phyloP scores from a whole-genome alignment of 1,140 invertebrate genomes.

The Drosophila mauritiana region DNA sequence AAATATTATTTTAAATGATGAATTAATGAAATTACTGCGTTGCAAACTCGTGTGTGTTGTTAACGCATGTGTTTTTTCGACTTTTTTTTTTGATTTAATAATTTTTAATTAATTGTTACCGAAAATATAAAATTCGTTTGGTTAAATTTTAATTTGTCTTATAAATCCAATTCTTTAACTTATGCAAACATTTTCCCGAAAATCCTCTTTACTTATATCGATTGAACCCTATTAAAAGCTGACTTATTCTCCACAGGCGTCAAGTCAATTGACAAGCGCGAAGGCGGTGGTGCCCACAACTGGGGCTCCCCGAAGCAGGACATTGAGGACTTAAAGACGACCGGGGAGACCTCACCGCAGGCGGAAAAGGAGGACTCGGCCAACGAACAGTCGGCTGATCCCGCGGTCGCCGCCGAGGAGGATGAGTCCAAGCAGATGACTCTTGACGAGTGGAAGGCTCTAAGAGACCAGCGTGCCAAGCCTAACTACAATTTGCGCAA shows the following conservation, averaged over 20 bases:
- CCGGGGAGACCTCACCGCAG: slow-evolving; percentile 81
- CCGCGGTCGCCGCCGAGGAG: slow-evolving; percentile 85
- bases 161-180: too few relatives aligned
- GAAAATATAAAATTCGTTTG: too few relatives aligned
- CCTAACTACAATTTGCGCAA: slow-evolving; percentile 95
- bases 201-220: too few relatives aligned
- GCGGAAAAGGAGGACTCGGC: slow-evolving; percentile 85
- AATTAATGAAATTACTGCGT: background rate
- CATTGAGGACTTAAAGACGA: slow-evolving; percentile 88
- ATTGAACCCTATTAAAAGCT: background rate
- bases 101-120: too few relatives aligned
- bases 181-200: too few relatives aligned
- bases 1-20: background rate
- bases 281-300: slow-evolving; percentile 96
- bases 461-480: slow-evolving; percentile 89
- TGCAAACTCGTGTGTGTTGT: background rate
- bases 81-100: too few relatives aligned
- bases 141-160: too few relatives aligned
- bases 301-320: slow-evolving; percentile 98
- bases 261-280: slow-evolving; percentile 96
- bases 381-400: slow-evolving; percentile 85
- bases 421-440: slow-evolving; percentile 93
- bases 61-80: background rate
- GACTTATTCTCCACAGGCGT: slow-evolving; percentile 86
- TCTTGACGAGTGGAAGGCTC: slow-evolving; percentile 94